These are phyloP conservation scores for Lycia hirtaria DNA, from an alignment of 2,888 invertebrate species.

Conservation along the genomic window DNA sequence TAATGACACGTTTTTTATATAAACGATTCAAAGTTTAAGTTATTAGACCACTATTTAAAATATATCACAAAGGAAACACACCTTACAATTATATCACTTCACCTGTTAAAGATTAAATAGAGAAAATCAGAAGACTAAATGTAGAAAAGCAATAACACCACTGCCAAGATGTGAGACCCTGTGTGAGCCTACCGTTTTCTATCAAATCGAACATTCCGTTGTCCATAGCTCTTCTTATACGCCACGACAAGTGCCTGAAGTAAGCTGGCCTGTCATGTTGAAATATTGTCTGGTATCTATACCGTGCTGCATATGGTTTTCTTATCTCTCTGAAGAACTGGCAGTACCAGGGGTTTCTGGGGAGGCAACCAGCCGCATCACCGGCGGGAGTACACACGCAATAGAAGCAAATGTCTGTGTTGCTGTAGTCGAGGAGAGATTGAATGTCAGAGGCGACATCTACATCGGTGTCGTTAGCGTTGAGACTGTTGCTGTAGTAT, in stretches of 20 bases:
- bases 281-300: constrained; percentile 56
- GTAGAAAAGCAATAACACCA: constrained; percentile 36
- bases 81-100: not conserved
- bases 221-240: constrained; percentile 74
- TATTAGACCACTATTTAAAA: too few relatives aligned
- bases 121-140: constrained; percentile 18
- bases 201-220: constrained; percentile 64
- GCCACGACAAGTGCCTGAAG: constrained; percentile 65
- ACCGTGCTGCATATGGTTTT: constrained; percentile 43
- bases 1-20: too few relatives aligned
- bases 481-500: constrained; percentile 68
- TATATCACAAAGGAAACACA: not conserved
- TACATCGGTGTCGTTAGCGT: constrained; percentile 63
- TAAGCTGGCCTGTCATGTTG: constrained; percentile 67
- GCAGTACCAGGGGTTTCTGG: constrained; percentile 62
- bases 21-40: too few relatives aligned
- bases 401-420: constrained; percentile 58
- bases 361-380: constrained; percentile 52
- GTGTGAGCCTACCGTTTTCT: constrained; percentile 43
- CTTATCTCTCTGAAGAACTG: constrained; percentile 60
- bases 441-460: constrained; percentile 54
- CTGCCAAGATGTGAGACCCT: constrained; percentile 37
- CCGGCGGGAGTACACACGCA: constrained; percentile 67
- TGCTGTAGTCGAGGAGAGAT: constrained; percentile 59
- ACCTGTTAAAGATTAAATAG: not conserved